Percentiles rank a stretch among this genome's conserved stretches.
phyloP scores from a whole-genome alignment of 2,797 vertebrate species.

The Ptychobarbus kaznakovi region DNA sequence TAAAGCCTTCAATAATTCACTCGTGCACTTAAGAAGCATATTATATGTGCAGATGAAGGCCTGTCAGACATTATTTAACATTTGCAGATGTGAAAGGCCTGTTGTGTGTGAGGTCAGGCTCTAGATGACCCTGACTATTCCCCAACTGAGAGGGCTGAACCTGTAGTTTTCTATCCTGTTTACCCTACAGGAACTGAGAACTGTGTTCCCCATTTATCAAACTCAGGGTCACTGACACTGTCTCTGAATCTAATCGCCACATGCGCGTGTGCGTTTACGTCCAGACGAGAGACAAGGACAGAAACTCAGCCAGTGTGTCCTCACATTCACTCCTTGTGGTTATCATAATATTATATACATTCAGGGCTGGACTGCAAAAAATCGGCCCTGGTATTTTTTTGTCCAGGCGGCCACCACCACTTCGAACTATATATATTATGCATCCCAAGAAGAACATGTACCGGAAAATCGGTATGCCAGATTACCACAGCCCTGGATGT shows the following conservation, averaged over 20 bases:
- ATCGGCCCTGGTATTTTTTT: no score
- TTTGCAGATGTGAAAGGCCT: conserved; percentile 26
- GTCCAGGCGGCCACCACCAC: no score
- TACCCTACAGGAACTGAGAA: conserved; percentile 58
- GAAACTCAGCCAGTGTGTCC: conserved; percentile 13
- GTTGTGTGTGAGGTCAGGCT: conserved; percentile 18
- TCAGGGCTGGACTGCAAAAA: no score
- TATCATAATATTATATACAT: conserved; percentile 9
- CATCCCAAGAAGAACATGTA: no score
- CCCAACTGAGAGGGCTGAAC: conserved; percentile 53
- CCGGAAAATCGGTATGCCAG: no score
- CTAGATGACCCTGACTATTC: conserved; percentile 38
- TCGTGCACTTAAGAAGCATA: conserved; percentile 20
- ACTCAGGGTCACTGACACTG: conserved; percentile 28
- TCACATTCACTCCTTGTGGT: neutral
- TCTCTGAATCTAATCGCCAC: conserved; percentile 35
- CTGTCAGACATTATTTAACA: conserved; percentile 37
- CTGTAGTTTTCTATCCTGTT: conserved; percentile 60
- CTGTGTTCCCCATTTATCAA: conserved; percentile 60
- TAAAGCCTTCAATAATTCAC: conserved; percentile 23
- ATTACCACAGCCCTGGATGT: no score
- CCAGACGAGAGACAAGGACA: conserved; percentile 35
- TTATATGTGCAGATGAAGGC: conserved; percentile 12
- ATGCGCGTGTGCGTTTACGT: conserved; percentile 4
- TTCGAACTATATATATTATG: no score